A percentile compares a stretch with the other conserved stretches of the same genome.
Evolutionary conservation across 2,797 vertebrate genomes (phyloP).

Genomic region (Peromyscus nudipes): DNA sequence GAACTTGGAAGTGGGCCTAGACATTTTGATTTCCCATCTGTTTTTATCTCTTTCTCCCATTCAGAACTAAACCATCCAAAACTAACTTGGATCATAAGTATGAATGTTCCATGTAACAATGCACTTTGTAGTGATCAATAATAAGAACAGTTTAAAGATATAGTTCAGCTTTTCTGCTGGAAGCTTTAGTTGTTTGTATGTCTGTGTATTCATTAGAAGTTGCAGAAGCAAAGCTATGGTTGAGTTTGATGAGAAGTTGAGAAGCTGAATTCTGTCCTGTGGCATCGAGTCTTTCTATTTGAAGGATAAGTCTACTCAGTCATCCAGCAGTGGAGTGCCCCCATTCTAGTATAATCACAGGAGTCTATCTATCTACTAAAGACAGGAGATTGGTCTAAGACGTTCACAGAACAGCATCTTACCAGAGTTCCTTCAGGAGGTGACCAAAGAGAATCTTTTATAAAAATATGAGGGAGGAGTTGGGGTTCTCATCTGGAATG

Average conservation of each 20-base stretch:
- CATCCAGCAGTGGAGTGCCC: neutral
- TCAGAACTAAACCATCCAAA: constrained; percentile 43
- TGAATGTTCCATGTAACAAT: neutral
- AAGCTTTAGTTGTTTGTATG: neutral
- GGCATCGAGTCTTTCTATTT: neutral
- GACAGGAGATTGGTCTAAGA: neutral
- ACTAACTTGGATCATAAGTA: neutral
- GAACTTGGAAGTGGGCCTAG: constrained; percentile 9
- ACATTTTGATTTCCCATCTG: constrained; percentile 8
- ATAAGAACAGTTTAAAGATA: neutral
- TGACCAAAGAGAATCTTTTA: neutral
- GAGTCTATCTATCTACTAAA: neutral
- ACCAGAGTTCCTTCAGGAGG: too few species aligned
- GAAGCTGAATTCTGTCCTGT: neutral
- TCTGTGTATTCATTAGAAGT: neutral
- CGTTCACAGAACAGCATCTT: neutral
- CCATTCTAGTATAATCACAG: neutral
- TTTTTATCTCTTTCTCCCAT: neutral
- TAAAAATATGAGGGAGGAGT: neutral
- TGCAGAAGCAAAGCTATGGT: neutral
- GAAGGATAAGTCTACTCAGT: neutral
- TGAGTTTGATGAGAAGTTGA: neutral
- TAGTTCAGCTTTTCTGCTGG: neutral
- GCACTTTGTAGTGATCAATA: neutral
- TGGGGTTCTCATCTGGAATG: neutral